Base-by-base conservation (phyloP, 1,140 invertebrate genomes). In the Drosophila sechellia region DNA sequence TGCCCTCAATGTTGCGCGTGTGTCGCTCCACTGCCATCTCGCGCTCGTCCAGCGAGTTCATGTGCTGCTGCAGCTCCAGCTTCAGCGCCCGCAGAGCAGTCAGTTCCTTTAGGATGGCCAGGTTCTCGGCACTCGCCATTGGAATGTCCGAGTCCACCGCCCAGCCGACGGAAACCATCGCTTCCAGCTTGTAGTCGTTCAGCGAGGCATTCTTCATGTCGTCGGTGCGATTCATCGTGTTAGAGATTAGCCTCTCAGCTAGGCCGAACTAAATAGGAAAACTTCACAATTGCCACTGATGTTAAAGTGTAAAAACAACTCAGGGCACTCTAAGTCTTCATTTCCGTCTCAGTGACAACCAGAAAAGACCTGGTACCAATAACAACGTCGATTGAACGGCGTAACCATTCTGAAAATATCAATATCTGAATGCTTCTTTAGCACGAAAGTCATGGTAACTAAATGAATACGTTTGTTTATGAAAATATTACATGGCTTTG, bases 51-150 rank as follows among this genome's bases (percentile, higher is more conserved):
- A 81, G 57, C 3, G 69, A 53, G 2, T 79, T 35, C 27, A 90
- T 74, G 15, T 77, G 63, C 34, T 81, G 81, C 22, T 79, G 52
- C n/a, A 90, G 34, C 20, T 90, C 64, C 15, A 75, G 43, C 15
- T 91, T 92, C 8, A 74, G 31, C 1, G 76, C 77, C 13, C 80
- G 64, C 57, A 92, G 58, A 8, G 59, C 20, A 0, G 77, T 69
- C 59, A 92, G 76, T 35, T 72, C 57, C 57, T 91, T 91, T 69
- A 96, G 94, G 11, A 96, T 91, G 56, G 72, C 86, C 86, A 94
- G 93, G 80, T 96, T 96, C 87, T 95, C 95, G n/a, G 93, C 94
- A 91, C 94, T 95, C 0, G 95, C 95, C 55, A 96, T 93, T 4
- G 95, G 95, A 70, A 96, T 93, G 55, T 94, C 93, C 60, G 95